phyloP scores from a whole-genome alignment of 2,888 invertebrate genomes.

The Idaea dimidiata region DNA sequence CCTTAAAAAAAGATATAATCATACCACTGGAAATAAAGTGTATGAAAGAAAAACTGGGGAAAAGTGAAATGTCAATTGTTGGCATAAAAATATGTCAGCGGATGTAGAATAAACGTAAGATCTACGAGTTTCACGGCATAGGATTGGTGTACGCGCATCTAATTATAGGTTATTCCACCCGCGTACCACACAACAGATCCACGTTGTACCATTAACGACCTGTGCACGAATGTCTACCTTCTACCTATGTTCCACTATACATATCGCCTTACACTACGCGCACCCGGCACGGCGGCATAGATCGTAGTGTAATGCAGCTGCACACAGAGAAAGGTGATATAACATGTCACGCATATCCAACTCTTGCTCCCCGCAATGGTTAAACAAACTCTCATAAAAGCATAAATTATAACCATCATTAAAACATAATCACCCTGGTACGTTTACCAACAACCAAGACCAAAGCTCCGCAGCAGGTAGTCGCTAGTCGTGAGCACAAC shows the following conservation, averaged over 20 bases:
- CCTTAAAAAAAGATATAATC: no score
- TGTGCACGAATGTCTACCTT: conserved; percentile 65
- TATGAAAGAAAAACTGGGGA: conserved; percentile 3
- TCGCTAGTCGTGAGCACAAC: not conserved
- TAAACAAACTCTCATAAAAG: conserved; percentile 19
- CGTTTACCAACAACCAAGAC: not conserved
- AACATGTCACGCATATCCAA: conserved; percentile 55
- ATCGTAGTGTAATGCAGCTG: conserved; percentile 4
- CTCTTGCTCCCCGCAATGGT: conserved; percentile 32
- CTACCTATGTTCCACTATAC: conserved; percentile 41
- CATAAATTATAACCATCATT: conserved; percentile 1
- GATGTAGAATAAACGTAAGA: conserved; percentile 63
- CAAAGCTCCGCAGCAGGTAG: not conserved
- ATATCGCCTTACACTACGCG: conserved; percentile 42
- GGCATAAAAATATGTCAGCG: conserved; percentile 48
- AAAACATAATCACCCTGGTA: not conserved
- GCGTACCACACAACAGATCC: conserved; percentile 71
- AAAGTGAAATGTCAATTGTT: conserved; percentile 36
- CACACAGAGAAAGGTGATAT: conserved; percentile 53
- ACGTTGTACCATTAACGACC: conserved; percentile 72
- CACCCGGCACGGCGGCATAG: conserved; percentile 25
- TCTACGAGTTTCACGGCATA: conserved; percentile 59
- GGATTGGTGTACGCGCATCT: conserved; percentile 74
- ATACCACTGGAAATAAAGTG: not conserved
- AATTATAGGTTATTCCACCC: conserved; percentile 79